phyloP scores from a whole-genome alignment of 2,797 vertebrate species.

The Karalla daura region DNA sequence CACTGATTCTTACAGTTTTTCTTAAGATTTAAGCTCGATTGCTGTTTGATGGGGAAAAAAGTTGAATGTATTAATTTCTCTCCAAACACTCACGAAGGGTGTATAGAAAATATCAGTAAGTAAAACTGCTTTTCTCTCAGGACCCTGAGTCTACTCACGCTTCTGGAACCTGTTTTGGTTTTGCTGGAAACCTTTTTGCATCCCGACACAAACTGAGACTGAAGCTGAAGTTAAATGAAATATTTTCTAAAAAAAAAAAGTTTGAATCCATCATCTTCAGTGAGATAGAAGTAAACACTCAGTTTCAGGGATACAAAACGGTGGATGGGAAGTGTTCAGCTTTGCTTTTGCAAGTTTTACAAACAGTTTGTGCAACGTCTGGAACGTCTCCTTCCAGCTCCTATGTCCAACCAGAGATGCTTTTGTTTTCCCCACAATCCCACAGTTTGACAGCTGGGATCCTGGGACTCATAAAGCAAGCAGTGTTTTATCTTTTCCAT shows the following conservation, averaged over 20 bases:
- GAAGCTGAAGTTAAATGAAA: conserved; percentile 13
- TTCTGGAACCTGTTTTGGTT: conserved; percentile 52
- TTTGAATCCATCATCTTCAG: neutral
- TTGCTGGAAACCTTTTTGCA: conserved; percentile 67
- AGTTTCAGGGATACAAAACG: conserved; percentile 68
- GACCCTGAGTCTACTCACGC: conserved; percentile 52
- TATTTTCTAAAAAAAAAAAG: conserved; percentile 17
- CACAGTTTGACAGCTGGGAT: conserved; percentile 32
- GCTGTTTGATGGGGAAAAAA: conserved; percentile 69
- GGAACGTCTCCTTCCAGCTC: conserved; percentile 28
- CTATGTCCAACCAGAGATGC: conserved; percentile 18
- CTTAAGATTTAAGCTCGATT: conserved; percentile 49
- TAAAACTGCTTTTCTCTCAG: conserved; percentile 69
- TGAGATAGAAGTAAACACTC: conserved; percentile 8
- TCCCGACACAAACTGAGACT: conserved; percentile 42
- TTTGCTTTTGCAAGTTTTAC: conserved; percentile 61
- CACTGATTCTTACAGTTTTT: conserved; percentile 20
- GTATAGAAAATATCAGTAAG: conserved; percentile 93
- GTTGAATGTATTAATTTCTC: conserved; percentile 87
- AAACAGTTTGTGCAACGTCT: conserved; percentile 22
- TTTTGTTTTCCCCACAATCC: conserved; percentile 16
- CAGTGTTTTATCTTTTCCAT: conserved; percentile 31
- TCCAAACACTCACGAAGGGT: conserved; percentile 90
- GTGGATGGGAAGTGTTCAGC: conserved; percentile 52
- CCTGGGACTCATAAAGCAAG: conserved; percentile 51